Percentiles rank a stretch among this genome's conserved stretches.
Evolutionary conservation across 1,140 invertebrate species (phyloP).

Genomic region (Eubasilissa regina): DNA sequence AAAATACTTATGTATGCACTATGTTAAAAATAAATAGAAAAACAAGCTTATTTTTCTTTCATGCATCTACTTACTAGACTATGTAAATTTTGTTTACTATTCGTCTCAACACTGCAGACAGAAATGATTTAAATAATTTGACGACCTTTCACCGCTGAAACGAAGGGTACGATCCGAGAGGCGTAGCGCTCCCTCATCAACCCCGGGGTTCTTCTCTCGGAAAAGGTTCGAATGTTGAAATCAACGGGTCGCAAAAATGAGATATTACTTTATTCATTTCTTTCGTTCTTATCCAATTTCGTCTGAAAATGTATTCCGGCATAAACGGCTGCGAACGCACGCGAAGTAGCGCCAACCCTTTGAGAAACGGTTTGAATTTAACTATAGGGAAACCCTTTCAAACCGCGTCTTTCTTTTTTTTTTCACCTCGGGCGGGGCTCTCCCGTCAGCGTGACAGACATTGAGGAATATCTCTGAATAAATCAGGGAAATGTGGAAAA

Average conservation of each 20-base stretch:
- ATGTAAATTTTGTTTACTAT: no score
- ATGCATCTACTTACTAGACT: no score
- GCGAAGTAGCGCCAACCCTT: constrained; percentile 5
- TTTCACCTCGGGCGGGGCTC: constrained; percentile 12
- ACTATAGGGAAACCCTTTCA: constrained; percentile 11
- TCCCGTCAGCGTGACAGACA: constrained; percentile 19
- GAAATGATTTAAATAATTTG: no score
- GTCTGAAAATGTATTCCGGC: constrained; percentile 4
- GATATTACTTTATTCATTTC: constrained; percentile 8
- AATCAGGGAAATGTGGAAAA: constrained; percentile 38
- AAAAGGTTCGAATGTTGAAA: neutral
- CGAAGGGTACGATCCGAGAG: no score
- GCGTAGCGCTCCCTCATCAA: no score
- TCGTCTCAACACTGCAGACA: no score
- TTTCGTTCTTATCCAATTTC: neutral
- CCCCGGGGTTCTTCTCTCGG: neutral
- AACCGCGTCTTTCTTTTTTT: neutral
- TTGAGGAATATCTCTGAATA: constrained; percentile 45
- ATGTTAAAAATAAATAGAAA: no score
- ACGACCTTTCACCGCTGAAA: no score
- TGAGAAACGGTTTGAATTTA: constrained; percentile 20
- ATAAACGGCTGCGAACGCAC: neutral
- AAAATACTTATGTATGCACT: no score
- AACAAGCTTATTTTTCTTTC: no score
- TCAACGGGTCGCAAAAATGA: constrained; percentile 9